Conservation (phyloP, 2,113 vertebrate genomes). For the Parus major region DNA sequence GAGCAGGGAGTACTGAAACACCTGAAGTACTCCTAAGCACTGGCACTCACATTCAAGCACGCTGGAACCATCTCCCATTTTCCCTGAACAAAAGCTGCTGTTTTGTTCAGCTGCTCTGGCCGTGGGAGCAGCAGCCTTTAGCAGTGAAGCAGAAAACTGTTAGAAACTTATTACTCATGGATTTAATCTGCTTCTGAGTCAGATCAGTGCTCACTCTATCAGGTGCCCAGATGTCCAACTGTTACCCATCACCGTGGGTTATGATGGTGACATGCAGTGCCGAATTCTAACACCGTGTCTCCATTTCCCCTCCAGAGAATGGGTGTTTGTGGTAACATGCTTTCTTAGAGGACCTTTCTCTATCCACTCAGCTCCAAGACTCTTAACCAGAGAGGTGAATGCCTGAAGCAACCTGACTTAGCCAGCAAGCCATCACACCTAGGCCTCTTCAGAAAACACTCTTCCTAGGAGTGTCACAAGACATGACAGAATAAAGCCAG, state of each 20-base stretch:
- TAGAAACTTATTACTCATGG: not conserved
- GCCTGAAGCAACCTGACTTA: not conserved
- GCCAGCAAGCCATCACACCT: not conserved
- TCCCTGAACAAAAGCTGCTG: not conserved
- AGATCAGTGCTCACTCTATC: not conserved
- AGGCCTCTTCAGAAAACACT: not conserved
- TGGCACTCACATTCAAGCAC: not conserved
- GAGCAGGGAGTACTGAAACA: not conserved
- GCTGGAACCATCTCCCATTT: not conserved
- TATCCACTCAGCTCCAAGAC: not conserved
- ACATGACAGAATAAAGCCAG: not conserved
- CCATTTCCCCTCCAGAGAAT: rapidly evolving
- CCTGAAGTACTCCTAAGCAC: not conserved
- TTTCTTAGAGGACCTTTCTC: not conserved
- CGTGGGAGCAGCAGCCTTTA: not conserved
- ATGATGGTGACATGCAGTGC: not conserved
- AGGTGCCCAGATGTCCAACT: not conserved
- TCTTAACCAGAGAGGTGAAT: not conserved
- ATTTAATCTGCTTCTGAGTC: not conserved
- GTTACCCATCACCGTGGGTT: rapidly evolving
- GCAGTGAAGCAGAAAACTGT: not conserved
- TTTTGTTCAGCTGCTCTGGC: not conserved
- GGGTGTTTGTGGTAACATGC: not conserved
- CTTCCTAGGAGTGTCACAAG: not conserved
- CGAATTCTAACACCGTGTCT: not conserved